Evolutionary conservation across 1,140 invertebrate species (phyloP).

Genomic region (Monochamus saltuarius): DNA sequence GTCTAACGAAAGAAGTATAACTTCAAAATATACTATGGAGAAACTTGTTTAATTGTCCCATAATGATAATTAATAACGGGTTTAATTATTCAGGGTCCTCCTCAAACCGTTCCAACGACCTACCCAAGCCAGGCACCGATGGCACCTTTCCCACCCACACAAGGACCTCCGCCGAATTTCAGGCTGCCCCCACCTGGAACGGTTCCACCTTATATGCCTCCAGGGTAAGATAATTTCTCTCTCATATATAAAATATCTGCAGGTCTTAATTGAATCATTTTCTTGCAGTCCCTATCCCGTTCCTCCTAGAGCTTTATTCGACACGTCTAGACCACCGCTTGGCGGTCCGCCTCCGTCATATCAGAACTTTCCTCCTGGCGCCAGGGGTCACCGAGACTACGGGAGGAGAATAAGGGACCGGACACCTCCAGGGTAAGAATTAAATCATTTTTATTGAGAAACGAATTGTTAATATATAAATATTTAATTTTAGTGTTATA

Average conservation of each 20-base stretch:
- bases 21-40: too few relatives aligned
- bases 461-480: too few relatives aligned
- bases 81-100: slow-evolving; percentile 4
- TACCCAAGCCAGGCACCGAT: slow-evolving; percentile 11
- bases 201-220: slow-evolving; percentile 39
- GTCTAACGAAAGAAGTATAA: too few relatives aligned
- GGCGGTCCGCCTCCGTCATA: slow-evolving; percentile 35
- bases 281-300: slow-evolving; percentile 35
- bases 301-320: slow-evolving; percentile 42
- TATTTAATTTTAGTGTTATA: slow-evolving; percentile 58
- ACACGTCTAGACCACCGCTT: slow-evolving; percentile 41
- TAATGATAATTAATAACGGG: too few relatives aligned
- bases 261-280: neutral
- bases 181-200: slow-evolving; percentile 43
- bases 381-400: slow-evolving; percentile 52
- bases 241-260: neutral
- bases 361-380: slow-evolving; percentile 32
- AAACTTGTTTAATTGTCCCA: too few relatives aligned
- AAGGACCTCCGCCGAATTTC: slow-evolving; percentile 46
- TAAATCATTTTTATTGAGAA: neutral
- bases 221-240: slow-evolving; percentile 33
- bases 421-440: slow-evolving; percentile 46
- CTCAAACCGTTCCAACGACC: slow-evolving; percentile 15
- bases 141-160: slow-evolving; percentile 28
- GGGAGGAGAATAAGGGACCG: slow-evolving; percentile 45